Conservation (phyloP, 2,888 invertebrate genomes). For the Melanargia galathea region DNA sequence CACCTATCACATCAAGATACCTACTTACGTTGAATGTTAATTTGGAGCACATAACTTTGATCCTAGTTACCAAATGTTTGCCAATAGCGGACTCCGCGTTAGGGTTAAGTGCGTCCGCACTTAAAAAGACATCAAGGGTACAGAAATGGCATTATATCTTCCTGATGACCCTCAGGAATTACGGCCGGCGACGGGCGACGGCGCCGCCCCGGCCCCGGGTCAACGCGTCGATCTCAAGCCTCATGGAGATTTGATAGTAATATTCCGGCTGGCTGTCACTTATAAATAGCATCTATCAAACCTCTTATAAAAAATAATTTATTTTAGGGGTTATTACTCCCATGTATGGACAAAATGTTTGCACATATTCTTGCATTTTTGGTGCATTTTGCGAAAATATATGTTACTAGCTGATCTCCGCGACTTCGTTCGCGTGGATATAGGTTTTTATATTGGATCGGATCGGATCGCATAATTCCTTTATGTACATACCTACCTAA, state of each 20-base stretch:
- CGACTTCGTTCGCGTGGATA: too few species aligned
- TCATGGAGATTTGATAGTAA: slow-evolving; percentile 15
- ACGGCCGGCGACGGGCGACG: slow-evolving; percentile 66
- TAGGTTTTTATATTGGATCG: too few species aligned
- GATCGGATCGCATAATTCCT: too few species aligned
- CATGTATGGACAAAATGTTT: background rate
- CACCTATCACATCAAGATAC: background rate
- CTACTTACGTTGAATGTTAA: background rate
- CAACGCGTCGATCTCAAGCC: slow-evolving; percentile 5
- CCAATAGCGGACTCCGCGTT: slow-evolving; percentile 52
- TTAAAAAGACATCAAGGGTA: slow-evolving; percentile 81
- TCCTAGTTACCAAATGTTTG: slow-evolving; percentile 12
- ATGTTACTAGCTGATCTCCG: too few species aligned
- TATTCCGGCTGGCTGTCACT: background rate
- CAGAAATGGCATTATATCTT: slow-evolving; percentile 79
- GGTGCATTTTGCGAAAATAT: too few species aligned
- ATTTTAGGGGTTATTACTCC: background rate
- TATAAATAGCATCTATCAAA: slow-evolving; percentile 8
- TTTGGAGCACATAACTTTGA: background rate
- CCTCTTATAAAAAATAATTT: slow-evolving; percentile 1
- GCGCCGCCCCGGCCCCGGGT: slow-evolving; percentile 35
- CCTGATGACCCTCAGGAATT: slow-evolving; percentile 76
- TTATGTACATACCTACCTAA: too few species aligned
- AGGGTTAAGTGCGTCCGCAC: slow-evolving; percentile 78
- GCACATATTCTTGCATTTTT: too few species aligned